Evolutionary conservation across 2,888 invertebrate species (phyloP).

Genomic region (Drosophila lutescens): DNA sequence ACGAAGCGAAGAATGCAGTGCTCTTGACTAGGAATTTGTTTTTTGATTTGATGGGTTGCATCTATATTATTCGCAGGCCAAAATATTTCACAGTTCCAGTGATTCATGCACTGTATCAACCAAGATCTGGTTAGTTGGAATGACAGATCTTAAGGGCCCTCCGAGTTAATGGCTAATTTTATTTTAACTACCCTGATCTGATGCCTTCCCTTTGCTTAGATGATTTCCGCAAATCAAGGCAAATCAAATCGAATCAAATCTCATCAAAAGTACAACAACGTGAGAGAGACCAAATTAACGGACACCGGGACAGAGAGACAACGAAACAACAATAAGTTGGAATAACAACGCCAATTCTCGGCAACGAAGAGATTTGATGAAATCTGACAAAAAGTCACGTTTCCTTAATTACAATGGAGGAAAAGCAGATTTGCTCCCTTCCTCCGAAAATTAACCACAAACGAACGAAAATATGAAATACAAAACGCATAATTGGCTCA

Average conservation of each 20-base stretch:
- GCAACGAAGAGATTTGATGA: slow-evolving; percentile 59
- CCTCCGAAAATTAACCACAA: slow-evolving; percentile 55
- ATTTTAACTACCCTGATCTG: slow-evolving; percentile 3
- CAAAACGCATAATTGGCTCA: slow-evolving; percentile 81
- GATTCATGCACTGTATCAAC: not conserved
- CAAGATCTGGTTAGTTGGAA: not conserved
- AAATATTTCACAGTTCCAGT: too few relatives aligned
- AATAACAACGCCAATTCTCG: slow-evolving; percentile 66
- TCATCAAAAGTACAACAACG: slow-evolving; percentile 61
- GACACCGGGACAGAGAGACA: slow-evolving; percentile 27
- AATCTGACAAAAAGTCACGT: slow-evolving; percentile 76
- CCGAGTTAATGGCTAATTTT: slow-evolving; percentile 19
- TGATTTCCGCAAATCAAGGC: slow-evolving; percentile 70
- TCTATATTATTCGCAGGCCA: too few relatives aligned
- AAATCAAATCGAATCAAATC: slow-evolving; percentile 62
- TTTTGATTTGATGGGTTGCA: not conserved
- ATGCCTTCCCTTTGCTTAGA: slow-evolving; percentile 13
- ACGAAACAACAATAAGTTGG: slow-evolving; percentile 41
- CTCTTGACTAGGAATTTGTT: not conserved
- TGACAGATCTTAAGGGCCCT: not conserved
- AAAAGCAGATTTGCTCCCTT: slow-evolving; percentile 55
- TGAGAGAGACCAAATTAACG: slow-evolving; percentile 66
- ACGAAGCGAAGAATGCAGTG: not conserved
- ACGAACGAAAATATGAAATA: slow-evolving; percentile 55
- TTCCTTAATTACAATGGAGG: slow-evolving; percentile 77